Evolutionary conservation across 2,888 invertebrate species (phyloP).

Genomic region (Girardia tigrina): DNA sequence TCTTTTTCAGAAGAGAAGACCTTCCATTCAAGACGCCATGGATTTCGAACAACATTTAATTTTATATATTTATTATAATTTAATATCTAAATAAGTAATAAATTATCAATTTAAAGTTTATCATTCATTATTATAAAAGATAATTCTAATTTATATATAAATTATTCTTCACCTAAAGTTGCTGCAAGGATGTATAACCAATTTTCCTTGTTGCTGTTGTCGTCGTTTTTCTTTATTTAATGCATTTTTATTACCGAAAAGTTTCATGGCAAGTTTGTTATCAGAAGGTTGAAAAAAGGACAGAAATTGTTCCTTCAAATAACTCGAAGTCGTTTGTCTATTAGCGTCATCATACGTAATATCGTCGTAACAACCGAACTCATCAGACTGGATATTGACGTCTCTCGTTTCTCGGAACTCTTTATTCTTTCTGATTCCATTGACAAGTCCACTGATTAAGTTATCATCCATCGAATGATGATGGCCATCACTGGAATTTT

Average conservation of each 20-base stretch:
- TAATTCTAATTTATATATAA: no score
- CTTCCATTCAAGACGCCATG: no score
- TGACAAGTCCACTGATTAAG: not conserved
- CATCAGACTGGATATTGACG: conserved; percentile 11
- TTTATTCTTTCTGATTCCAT: conserved; percentile 5
- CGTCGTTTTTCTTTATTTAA: conserved; percentile 93
- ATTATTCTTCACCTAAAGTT: conserved; percentile 98
- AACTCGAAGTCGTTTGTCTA: conserved; percentile 36
- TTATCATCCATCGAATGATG: not conserved
- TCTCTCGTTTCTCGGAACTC: not conserved
- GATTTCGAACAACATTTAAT: no score
- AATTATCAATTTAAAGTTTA: no score
- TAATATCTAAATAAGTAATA: no score
- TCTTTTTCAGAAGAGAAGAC: no score
- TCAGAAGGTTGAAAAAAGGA: conserved; percentile 86
- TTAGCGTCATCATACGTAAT: conserved; percentile 9
- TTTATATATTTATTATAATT: no score
- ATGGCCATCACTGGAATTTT: not conserved
- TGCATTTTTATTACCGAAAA: conserved; percentile 95
- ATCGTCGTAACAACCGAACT: conserved; percentile 10
- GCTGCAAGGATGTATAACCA: conserved; percentile 98
- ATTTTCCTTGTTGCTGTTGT: conserved; percentile 91
- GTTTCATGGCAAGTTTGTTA: conserved; percentile 98
- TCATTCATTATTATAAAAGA: no score
- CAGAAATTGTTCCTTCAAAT: conserved; percentile 48